Conservation (phyloP, 2,113 vertebrate genomes). For the Isichthys henryi region DNA sequence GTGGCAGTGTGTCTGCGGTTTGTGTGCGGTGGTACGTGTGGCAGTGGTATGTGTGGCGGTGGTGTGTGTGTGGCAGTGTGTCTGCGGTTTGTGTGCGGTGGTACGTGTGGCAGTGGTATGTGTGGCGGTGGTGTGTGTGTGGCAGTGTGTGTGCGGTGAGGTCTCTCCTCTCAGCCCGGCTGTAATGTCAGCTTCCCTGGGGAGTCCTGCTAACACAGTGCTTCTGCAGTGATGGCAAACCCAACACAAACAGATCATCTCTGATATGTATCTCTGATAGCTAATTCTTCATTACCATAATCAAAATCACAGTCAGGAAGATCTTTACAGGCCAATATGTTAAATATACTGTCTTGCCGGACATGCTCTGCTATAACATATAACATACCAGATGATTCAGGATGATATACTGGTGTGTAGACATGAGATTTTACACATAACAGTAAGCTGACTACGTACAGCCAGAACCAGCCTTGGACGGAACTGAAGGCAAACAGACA, state of each 20-base stretch:
- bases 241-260: background rate
- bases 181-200: background rate
- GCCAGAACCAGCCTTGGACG: background rate
- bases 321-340: background rate
- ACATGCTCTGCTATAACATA: too few species aligned
- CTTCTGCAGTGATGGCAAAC: background rate
- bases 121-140: too few species aligned
- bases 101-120: too few species aligned
- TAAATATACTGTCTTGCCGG: background rate
- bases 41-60: fast-evolving
- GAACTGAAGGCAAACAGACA: background rate
- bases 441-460: background rate
- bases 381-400: background rate
- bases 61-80: too few species aligned
- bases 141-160: background rate
- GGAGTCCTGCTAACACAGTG: background rate
- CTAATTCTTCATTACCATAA: background rate
- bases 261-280: background rate
- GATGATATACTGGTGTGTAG: too few species aligned
- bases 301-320: background rate
- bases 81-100: too few species aligned
- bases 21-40: too few species aligned
- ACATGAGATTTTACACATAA: background rate
- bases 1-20: too few species aligned
- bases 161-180: background rate